Base-by-base conservation (phyloP, 2,888 invertebrate genomes). In the Pollenia griseotomentosa region DNA sequence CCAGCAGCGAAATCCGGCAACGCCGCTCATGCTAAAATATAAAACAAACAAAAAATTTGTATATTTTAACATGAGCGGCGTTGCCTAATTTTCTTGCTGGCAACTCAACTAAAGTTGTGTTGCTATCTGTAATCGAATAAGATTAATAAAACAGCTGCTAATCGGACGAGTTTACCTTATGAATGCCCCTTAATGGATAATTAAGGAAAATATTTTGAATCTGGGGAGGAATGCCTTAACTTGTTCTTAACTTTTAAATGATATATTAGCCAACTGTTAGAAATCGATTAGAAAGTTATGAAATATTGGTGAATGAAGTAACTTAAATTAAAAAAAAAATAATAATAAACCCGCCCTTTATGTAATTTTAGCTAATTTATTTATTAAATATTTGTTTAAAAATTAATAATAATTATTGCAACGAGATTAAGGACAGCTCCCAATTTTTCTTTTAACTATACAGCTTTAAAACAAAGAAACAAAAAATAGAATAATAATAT, bases 301-400 rank as follows among this genome's bases (percentile, higher is more conserved):
- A 77, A 46, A 11, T 53, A 55, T 65, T 44, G 12, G 23, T 46
- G 23, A 71, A 53, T 55, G 40, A 40, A 57, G 66, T 48, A 82
- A 59, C 71, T 66, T 74, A 82, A 70, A 71, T 77, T 88, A 87
- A 88, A 61, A 42, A 44, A 65, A 23, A 23, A 23, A 11, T 4
- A 16, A 44, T 12, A 33, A 33, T 14, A 65, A 65, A 90, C 88
- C 89, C 90, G 89, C 88, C 90, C 90, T 89, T 90, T 89, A 68
- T 90, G 88, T 66, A 89, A 86, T 90, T 91, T 57, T 66, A 82
- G 63, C 65, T 73, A 73, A 57, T 79, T 85, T 81, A 82, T 79
- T 82, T 74, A 16, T 33, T 57, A 61, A 46, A 53, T 51, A 55
- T 16, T 68, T 79, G 16, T 66, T 57, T 70, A 59, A 51, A 65